Percentiles rank a stretch among this genome's conserved stretches.
phyloP scores from a whole-genome alignment of 30 jellyfish, hydroid and myxozoan genomes.

The Aurelia aurita region DNA sequence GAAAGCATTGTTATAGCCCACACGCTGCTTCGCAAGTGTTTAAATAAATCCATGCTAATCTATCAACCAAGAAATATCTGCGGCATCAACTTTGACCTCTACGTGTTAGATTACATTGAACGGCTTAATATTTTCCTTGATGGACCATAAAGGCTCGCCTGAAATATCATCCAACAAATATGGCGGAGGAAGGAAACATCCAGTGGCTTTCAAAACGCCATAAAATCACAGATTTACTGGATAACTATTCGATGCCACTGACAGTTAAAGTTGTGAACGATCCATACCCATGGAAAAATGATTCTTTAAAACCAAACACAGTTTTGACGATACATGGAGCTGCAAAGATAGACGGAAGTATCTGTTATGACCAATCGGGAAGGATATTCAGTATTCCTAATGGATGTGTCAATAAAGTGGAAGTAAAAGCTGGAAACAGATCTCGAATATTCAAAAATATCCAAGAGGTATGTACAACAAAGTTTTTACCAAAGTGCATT shows the following conservation, averaged over 20 bases:
- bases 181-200: not conserved
- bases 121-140: not conserved
- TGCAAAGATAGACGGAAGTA: not conserved
- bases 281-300: not conserved
- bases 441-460: not conserved
- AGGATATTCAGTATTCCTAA: constrained; percentile 5
- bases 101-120: not conserved
- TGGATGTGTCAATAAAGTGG: not conserved
- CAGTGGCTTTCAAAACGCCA: not conserved
- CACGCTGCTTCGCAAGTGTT: no score
- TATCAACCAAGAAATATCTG: no score
- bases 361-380: constrained; percentile 18
- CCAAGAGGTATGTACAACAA: not conserved
- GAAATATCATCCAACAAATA: not conserved
- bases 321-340: constrained; percentile 17
- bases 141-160: not conserved
- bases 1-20: no score
- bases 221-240: not conserved
- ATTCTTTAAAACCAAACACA: not conserved
- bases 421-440: not conserved
- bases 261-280: not conserved
- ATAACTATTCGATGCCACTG: not conserved
- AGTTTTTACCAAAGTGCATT: constrained; percentile 10
- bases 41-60: no score
- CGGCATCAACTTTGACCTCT: no score